Conservation (phyloP, 1,140 invertebrate species). For the Scaptomyza pallida region DNA sequence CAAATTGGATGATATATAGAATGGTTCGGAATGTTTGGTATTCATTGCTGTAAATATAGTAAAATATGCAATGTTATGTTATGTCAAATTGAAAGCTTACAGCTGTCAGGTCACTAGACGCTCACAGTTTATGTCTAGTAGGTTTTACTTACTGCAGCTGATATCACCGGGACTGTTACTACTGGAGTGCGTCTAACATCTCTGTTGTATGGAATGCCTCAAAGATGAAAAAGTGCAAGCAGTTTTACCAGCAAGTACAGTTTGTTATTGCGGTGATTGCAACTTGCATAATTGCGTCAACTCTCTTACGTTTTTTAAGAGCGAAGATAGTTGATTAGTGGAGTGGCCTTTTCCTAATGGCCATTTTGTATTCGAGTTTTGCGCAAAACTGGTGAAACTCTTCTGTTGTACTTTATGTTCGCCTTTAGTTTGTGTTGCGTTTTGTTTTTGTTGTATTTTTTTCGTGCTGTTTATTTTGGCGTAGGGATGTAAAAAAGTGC, state of each 20-base stretch:
- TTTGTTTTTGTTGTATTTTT: slow-evolving; percentile 50
- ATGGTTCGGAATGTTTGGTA: slow-evolving; percentile 81
- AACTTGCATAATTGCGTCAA: slow-evolving; percentile 75
- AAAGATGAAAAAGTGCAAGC: slow-evolving; percentile 18
- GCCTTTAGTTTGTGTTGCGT: slow-evolving; percentile 34
- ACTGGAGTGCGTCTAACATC: slow-evolving; percentile 4
- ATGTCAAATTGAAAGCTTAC: no score
- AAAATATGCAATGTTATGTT: no score
- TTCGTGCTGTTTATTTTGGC: slow-evolving; percentile 50
- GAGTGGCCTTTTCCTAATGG: not conserved
- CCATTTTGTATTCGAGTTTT: slow-evolving; percentile 16
- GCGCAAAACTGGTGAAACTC: not conserved
- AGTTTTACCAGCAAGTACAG: slow-evolving; percentile 36
- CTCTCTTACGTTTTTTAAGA: not conserved
- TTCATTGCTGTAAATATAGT: slow-evolving; percentile 55
- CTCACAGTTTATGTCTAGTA: not conserved
- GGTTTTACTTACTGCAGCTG: slow-evolving; percentile 18
- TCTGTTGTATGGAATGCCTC: not conserved
- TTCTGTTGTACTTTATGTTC: slow-evolving; percentile 23
- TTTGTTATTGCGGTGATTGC: slow-evolving; percentile 51
- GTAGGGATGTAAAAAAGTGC: slow-evolving; percentile 45
- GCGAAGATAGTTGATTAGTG: not conserved
- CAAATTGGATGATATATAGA: slow-evolving; percentile 69
- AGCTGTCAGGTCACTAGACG: no score
- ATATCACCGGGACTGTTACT: not conserved